A percentile compares a stretch with the other conserved stretches of the same genome.
Conservation (phyloP, 2,797 vertebrate genomes). For the Mastacembelus armatus region DNA sequence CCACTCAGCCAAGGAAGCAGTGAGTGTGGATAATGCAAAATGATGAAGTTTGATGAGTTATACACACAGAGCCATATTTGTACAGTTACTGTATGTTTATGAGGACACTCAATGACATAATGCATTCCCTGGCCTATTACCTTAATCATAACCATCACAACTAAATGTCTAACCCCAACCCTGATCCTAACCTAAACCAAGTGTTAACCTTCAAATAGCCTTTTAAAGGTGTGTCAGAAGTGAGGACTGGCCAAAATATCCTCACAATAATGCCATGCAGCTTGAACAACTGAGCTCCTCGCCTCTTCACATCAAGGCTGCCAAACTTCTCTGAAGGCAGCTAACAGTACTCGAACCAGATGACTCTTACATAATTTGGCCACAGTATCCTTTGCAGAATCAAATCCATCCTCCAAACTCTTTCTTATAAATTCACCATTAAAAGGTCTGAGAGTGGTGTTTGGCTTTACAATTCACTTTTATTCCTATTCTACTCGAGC, state of each 20-base stretch:
- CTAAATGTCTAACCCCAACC: too few species aligned
- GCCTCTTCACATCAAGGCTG: slow-evolving; percentile 18
- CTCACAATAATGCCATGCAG: too few species aligned
- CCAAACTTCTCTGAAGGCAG: slow-evolving; percentile 21
- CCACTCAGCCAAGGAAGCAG: slow-evolving; percentile 20
- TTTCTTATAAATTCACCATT: background rate
- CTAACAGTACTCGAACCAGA: slow-evolving; percentile 37
- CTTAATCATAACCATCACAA: too few species aligned
- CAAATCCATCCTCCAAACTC: slow-evolving; percentile 5
- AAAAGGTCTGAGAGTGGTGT: slow-evolving; percentile 5
- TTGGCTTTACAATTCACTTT: slow-evolving; percentile 16
- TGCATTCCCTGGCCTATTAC: too few species aligned
- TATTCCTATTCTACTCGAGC: slow-evolving; percentile 1
- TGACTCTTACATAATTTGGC: slow-evolving; percentile 44
- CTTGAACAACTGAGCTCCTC: slow-evolving; percentile 8
- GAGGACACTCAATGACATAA: background rate
- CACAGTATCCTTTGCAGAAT: slow-evolving; percentile 17
- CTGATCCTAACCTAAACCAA: too few species aligned
- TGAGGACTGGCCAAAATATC: too few species aligned
- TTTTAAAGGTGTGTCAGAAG: background rate
- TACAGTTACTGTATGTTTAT: background rate
- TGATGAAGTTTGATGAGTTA: too few species aligned
- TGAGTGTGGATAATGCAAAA: slow-evolving; percentile 43
- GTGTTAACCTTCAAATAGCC: too few species aligned
- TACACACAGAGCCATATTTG: background rate